Conservation (phyloP, 2,797 vertebrate species). For the Otolemur crassicaudatus region DNA sequence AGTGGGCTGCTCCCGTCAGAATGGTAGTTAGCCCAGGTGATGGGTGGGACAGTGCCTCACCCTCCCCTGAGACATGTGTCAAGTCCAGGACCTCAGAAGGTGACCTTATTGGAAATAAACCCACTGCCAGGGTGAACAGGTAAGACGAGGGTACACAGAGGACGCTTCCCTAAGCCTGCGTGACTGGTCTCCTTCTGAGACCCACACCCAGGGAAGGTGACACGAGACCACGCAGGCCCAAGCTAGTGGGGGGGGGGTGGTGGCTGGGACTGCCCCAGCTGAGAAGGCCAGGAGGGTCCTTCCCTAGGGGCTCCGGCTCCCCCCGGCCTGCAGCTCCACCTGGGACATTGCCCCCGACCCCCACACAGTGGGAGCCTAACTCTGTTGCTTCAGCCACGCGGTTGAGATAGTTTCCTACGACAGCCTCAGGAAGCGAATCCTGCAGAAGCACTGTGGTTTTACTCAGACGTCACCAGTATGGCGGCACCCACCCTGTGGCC, state of each 20-base stretch:
- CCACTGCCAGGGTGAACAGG: not conserved
- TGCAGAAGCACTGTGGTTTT: rapidly evolving
- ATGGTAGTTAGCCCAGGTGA: rapidly evolving
- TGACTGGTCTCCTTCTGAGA: not conserved
- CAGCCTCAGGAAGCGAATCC: not conserved
- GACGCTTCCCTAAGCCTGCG: rapidly evolving
- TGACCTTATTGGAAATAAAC: not conserved
- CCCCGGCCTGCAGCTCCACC: not conserved
- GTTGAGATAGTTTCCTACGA: rapidly evolving
- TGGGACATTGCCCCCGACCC: rapidly evolving
- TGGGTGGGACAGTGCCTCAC: not conserved
- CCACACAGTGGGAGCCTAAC: rapidly evolving
- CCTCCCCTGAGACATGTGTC: not conserved
- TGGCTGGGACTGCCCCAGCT: not conserved
- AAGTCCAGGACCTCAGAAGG: not conserved
- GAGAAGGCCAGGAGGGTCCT: not conserved
- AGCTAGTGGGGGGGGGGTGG: rapidly evolving
- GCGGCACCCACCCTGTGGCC: not conserved
- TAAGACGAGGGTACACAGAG: rapidly evolving
- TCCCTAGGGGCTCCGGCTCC: rapidly evolving
- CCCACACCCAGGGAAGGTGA: rapidly evolving
- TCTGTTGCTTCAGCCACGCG: too few relatives aligned
- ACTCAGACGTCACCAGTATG: rapidly evolving
- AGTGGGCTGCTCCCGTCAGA: not conserved
- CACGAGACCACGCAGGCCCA: rapidly evolving